Conservation (phyloP, 2,113 vertebrate genomes). For the Perca flavescens region DNA sequence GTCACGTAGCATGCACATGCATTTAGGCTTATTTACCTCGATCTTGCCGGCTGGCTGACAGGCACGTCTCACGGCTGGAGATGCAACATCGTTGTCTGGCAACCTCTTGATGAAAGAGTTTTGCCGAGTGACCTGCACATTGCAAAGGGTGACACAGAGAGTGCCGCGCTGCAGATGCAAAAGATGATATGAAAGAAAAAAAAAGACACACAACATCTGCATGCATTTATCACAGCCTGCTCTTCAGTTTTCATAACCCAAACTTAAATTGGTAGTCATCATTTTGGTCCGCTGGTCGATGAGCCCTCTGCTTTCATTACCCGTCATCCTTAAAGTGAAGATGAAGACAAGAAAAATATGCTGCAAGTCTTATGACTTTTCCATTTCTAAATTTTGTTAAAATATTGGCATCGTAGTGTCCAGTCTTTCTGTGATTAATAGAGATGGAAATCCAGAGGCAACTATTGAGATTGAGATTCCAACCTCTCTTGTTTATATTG, state of each 20-base stretch:
- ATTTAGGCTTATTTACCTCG: slow-evolving; percentile 77
- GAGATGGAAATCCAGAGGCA: slow-evolving; percentile 8
- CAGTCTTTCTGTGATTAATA: slow-evolving; percentile 40
- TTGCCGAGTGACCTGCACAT: slow-evolving; percentile 27
- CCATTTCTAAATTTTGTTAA: slow-evolving; percentile 21
- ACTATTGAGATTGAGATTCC: neutral
- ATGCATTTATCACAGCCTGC: slow-evolving; percentile 34
- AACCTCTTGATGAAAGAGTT: slow-evolving; percentile 69
- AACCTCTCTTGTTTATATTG: slow-evolving; percentile 21
- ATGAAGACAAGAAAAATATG: slow-evolving; percentile 26
- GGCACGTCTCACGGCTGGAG: slow-evolving; percentile 80
- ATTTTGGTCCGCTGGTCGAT: slow-evolving; percentile 59
- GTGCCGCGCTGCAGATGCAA: slow-evolving; percentile 27
- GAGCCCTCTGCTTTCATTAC: slow-evolving; percentile 30
- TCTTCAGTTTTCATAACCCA: slow-evolving; percentile 50
- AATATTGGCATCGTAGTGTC: slow-evolving; percentile 31
- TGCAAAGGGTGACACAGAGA: slow-evolving; percentile 29
- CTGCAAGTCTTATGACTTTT: slow-evolving; percentile 46
- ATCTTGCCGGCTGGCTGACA: slow-evolving; percentile 66
- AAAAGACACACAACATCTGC: slow-evolving; percentile 44
- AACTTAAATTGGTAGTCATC: slow-evolving; percentile 61
- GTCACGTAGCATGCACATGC: slow-evolving; percentile 71
- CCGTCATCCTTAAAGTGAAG: slow-evolving; percentile 38
- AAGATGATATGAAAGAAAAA: slow-evolving; percentile 39
- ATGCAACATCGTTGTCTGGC: slow-evolving; percentile 72